Conservation (phyloP, 2,888 invertebrate genomes). For the Urechis unicinctus region DNA sequence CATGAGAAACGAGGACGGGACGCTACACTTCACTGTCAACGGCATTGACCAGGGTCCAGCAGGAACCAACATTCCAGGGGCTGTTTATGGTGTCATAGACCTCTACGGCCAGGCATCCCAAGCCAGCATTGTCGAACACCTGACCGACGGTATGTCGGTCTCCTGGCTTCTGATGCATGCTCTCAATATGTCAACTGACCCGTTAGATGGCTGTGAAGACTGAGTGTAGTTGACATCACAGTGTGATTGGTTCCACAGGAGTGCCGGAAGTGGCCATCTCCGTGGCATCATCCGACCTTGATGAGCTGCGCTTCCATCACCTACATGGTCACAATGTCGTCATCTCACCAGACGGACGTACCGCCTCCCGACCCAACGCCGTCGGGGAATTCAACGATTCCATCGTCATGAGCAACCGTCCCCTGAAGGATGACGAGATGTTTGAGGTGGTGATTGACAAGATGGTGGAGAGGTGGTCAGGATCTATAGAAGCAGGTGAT, state of each 20-base stretch:
- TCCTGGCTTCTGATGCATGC: neutral
- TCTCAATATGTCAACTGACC: neutral
- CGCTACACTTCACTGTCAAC: constrained; percentile 87
- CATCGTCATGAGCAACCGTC: constrained; percentile 82
- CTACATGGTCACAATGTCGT: constrained; percentile 84
- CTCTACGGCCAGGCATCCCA: constrained; percentile 63
- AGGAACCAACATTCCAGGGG: constrained; percentile 69
- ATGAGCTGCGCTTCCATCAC: constrained; percentile 74
- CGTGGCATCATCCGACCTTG: constrained; percentile 7
- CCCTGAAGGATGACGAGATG: constrained; percentile 80
- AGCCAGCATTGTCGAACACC: constrained; percentile 43
- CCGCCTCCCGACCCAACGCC: constrained; percentile 79
- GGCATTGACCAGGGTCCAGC: constrained; percentile 80
- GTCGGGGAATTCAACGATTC: constrained; percentile 91
- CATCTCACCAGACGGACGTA: constrained; percentile 74
- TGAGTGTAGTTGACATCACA: no score
- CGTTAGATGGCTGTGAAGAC: no score
- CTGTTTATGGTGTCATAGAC: constrained; percentile 89
- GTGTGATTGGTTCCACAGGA: neutral
- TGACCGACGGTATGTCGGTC: constrained; percentile 21
- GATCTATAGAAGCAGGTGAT: constrained; percentile 86
- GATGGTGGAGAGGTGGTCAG: constrained; percentile 88
- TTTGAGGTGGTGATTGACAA: constrained; percentile 85
- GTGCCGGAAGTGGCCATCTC: neutral
- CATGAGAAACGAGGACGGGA: constrained; percentile 76